A percentile compares a stretch with the other conserved stretches of the same genome.
Evolutionary conservation across 2,888 invertebrate species (phyloP).

Genomic region (Andrena chrysosceles): DNA sequence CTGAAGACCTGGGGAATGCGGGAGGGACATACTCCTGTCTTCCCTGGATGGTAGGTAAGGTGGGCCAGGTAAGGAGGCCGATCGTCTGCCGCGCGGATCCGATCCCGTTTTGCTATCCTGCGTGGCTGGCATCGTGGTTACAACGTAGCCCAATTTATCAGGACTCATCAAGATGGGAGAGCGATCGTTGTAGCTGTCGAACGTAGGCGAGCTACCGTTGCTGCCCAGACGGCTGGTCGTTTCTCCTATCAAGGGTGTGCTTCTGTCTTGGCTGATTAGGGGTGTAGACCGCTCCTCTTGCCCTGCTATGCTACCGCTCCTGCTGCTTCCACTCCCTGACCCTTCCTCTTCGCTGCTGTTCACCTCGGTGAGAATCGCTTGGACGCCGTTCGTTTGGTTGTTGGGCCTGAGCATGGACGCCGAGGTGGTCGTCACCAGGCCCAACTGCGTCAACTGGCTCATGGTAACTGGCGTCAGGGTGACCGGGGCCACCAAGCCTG

Average conservation of each 20-base stretch:
- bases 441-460: conserved; percentile 87
- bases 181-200: conserved; percentile 80
- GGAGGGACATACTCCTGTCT: conserved; percentile 81
- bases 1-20: conserved; percentile 79
- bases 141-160: conserved; percentile 78
- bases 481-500: conserved; percentile 85
- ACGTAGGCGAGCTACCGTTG: conserved; percentile 78
- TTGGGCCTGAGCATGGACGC: conserved; percentile 82
- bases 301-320: conserved; percentile 81
- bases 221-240: conserved; percentile 80
- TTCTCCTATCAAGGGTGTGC: conserved; percentile 80
- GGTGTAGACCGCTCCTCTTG: conserved; percentile 83
- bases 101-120: conserved; percentile 58
- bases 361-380: conserved; percentile 80
- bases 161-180: conserved; percentile 82
- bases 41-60: conserved; percentile 76
- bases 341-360: conserved; percentile 81
- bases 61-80: conserved; percentile 80
- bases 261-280: conserved; percentile 81
- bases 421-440: conserved; percentile 85
- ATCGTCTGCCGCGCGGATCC: conserved; percentile 82
- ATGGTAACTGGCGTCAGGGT: conserved; percentile 88
- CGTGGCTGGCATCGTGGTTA: conserved; percentile 72
- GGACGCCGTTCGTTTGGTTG: conserved; percentile 58
- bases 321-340: conserved; percentile 76